phyloP scores from a whole-genome alignment of 2,797 vertebrate species.

The Microctenopoma stevenorrisi region DNA sequence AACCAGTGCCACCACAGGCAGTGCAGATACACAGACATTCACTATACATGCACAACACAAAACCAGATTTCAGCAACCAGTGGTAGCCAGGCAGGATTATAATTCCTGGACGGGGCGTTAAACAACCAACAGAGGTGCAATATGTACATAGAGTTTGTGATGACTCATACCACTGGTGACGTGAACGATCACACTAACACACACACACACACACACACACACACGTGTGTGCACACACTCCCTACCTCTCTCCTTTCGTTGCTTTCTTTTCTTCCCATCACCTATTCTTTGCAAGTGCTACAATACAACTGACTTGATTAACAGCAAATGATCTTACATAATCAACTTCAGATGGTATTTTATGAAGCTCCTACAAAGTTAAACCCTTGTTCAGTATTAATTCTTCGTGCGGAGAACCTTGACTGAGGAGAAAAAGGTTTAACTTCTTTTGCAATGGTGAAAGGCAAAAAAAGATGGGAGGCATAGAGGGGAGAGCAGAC shows the following conservation, averaged over 20 bases:
- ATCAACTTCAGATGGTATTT: slow-evolving; percentile 35
- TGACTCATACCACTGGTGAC: slow-evolving; percentile 58
- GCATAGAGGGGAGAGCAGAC: slow-evolving; percentile 58
- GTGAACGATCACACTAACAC: slow-evolving; percentile 19
- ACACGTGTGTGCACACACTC: slow-evolving; percentile 9
- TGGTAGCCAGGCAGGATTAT: slow-evolving; percentile 58
- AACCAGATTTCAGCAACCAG: slow-evolving; percentile 58
- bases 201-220: neutral
- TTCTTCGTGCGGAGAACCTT: slow-evolving; percentile 43
- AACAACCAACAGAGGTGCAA: slow-evolving; percentile 71
- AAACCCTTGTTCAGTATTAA: slow-evolving; percentile 28
- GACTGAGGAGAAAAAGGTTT: slow-evolving; percentile 46
- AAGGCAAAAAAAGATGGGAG: slow-evolving; percentile 62
- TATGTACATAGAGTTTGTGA: slow-evolving; percentile 58
- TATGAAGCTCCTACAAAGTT: slow-evolving; percentile 31
- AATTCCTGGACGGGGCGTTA: slow-evolving; percentile 71
- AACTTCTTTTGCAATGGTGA: slow-evolving; percentile 41
- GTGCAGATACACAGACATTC: slow-evolving; percentile 41
- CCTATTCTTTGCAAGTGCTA: slow-evolving; percentile 14
- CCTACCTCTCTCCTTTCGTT: neutral
- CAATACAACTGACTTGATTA: slow-evolving; percentile 49
- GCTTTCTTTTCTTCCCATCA: slow-evolving; percentile 13
- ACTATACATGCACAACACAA: slow-evolving; percentile 26
- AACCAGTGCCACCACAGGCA: slow-evolving; percentile 76
- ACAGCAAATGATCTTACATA: slow-evolving; percentile 38